A percentile compares a stretch with the other conserved stretches of the same genome.
Evolutionary conservation across 2,113 vertebrate species (phyloP).

Genomic region (Notiomystis cincta): DNA sequence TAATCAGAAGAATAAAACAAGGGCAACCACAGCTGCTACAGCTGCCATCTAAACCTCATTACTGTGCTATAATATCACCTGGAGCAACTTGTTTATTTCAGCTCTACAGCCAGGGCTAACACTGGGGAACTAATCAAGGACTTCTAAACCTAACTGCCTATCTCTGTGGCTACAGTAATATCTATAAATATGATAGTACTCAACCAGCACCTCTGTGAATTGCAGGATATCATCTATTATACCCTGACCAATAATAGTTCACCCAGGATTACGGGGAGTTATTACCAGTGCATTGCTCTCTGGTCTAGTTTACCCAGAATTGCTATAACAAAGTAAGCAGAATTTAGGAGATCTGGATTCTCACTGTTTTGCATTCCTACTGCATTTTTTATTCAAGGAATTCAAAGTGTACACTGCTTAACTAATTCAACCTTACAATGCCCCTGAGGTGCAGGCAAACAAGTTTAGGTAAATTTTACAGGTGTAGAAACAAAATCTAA

Average conservation of each 20-base stretch:
- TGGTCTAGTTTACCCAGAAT: background rate
- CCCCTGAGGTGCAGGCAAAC: background rate
- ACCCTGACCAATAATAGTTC: background rate
- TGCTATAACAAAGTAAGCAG: background rate
- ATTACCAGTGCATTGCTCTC: background rate
- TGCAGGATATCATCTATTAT: background rate
- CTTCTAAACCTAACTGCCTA: slow-evolving; percentile 11
- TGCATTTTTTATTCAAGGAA: background rate
- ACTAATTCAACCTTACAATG: slow-evolving; percentile 4
- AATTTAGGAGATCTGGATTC: background rate
- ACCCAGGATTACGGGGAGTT: background rate
- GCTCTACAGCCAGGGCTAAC: background rate
- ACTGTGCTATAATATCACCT: background rate
- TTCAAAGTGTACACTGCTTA: background rate
- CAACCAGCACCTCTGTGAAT: background rate
- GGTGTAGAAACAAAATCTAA: background rate
- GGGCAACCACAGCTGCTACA: background rate
- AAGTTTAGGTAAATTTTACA: slow-evolving; percentile 1
- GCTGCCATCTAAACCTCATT: background rate
- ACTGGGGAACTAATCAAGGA: slow-evolving; percentile 34
- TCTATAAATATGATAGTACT: slow-evolving; percentile 8
- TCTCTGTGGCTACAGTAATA: background rate
- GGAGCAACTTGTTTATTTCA: slow-evolving; percentile 18
- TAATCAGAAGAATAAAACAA: slow-evolving; percentile 15
- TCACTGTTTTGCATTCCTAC: background rate